phyloP scores from a whole-genome alignment of 2,888 invertebrate species.

The Drosophila percnosoma region DNA sequence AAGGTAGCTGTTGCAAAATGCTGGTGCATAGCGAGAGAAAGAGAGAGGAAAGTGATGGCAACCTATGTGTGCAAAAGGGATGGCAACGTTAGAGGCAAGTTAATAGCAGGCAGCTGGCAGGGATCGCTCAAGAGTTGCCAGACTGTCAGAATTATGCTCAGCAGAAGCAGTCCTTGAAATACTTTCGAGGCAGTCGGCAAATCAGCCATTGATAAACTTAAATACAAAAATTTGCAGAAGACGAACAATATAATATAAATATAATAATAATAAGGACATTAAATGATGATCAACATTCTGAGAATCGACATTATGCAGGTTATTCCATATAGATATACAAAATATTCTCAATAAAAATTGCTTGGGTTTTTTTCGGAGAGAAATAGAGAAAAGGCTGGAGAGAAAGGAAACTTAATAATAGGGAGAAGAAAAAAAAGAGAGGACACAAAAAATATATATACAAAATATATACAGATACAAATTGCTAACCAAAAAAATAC shows the following conservation, averaged over 20 bases:
- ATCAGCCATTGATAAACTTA: too few relatives aligned
- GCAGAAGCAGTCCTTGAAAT: neutral
- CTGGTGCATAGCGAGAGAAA: neutral
- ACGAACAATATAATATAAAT: neutral
- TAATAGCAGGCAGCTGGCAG: neutral
- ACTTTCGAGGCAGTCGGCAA: neutral
- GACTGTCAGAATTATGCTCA: neutral
- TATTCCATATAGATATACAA: neutral
- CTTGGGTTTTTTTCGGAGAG: neutral
- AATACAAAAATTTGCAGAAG: neutral
- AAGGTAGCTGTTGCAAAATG: constrained; percentile 10
- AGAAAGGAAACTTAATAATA: neutral
- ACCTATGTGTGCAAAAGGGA: neutral
- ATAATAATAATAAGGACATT: neutral
- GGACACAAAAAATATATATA: too few relatives aligned
- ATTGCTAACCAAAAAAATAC: neutral
- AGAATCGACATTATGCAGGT: neutral
- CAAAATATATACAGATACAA: too few relatives aligned
- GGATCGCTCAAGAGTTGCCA: neutral
- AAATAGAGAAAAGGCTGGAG: neutral
- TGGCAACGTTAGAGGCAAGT: neutral
- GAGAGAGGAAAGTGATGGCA: neutral
- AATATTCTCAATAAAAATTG: too few relatives aligned
- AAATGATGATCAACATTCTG: neutral
- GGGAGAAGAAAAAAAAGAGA: neutral